Conservation (phyloP, 2,113 vertebrate species). For the Lanius ludovicianus region DNA sequence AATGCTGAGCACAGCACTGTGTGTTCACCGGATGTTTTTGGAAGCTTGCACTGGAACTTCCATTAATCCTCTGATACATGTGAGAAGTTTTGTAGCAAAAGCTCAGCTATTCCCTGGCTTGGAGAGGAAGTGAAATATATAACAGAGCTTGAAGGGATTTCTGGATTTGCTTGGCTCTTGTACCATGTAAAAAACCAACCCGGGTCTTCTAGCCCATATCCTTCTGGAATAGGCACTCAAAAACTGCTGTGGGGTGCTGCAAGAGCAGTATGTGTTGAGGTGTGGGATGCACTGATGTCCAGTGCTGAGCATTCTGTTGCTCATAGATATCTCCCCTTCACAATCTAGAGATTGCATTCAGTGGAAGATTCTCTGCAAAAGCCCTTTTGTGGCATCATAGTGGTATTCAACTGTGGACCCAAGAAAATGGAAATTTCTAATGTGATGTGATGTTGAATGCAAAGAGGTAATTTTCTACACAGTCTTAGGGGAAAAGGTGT, state of each 20-base stretch:
- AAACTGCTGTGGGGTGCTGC: not conserved
- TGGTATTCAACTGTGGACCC: no score
- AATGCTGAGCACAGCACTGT: not conserved
- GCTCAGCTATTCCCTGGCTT: not conserved
- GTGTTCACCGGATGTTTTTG: not conserved
- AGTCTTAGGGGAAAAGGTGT: not conserved
- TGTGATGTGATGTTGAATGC: accelerated
- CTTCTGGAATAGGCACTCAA: not conserved
- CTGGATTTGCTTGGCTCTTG: not conserved
- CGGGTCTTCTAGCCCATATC: not conserved
- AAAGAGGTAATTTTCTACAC: not conserved
- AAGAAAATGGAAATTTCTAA: not conserved
- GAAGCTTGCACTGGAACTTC: not conserved
- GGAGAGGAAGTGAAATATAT: not conserved
- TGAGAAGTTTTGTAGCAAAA: not conserved
- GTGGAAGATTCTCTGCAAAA: not conserved
- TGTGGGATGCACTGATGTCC: not conserved
- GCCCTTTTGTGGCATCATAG: not conserved
- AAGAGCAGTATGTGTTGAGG: not conserved
- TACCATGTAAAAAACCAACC: not conserved
- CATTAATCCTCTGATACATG: not conserved
- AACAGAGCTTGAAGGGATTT: not conserved
- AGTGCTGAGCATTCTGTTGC: not conserved
- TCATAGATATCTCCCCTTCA: not conserved
- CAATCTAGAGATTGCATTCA: not conserved